These are phyloP conservation scores for Manis crassicaudata DNA, from an alignment of 2,797 vertebrate genomes.

Conservation along the genomic window DNA sequence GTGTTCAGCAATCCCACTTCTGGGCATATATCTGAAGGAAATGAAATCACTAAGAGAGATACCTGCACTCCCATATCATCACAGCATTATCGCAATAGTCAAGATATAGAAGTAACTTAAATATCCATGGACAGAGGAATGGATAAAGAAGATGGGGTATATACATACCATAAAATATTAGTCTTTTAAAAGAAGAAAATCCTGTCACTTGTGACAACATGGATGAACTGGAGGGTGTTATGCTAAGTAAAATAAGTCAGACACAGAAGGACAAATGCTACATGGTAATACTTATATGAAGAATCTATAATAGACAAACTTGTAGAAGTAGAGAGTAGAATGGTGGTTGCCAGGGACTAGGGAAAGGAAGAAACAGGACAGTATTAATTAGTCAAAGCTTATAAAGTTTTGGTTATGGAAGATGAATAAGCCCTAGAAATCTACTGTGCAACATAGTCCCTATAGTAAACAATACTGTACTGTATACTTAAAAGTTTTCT, in stretches of 20 bases:
- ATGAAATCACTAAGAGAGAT: background rate
- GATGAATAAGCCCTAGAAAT: background rate
- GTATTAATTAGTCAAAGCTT: background rate
- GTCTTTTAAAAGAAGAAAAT: background rate
- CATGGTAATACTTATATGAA: background rate
- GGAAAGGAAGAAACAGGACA: background rate
- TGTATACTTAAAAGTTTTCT: background rate
- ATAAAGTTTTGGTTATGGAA: background rate
- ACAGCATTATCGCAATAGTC: background rate
- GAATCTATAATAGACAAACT: background rate
- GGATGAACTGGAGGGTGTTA: background rate
- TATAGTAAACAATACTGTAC: background rate
- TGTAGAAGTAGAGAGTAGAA: background rate
- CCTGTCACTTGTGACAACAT: background rate
- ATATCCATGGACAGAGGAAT: background rate
- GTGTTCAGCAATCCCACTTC: background rate
- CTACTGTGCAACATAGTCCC: background rate
- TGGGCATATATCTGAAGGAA: background rate
- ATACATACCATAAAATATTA: background rate
- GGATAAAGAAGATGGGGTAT: background rate
- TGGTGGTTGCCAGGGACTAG: background rate
- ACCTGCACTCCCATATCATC: background rate
- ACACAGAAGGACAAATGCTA: background rate
- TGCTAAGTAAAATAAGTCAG: background rate
- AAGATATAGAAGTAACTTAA: background rate